Base-by-base conservation (phyloP, 2,797 vertebrate species). In the Microhierax caerulescens region DNA sequence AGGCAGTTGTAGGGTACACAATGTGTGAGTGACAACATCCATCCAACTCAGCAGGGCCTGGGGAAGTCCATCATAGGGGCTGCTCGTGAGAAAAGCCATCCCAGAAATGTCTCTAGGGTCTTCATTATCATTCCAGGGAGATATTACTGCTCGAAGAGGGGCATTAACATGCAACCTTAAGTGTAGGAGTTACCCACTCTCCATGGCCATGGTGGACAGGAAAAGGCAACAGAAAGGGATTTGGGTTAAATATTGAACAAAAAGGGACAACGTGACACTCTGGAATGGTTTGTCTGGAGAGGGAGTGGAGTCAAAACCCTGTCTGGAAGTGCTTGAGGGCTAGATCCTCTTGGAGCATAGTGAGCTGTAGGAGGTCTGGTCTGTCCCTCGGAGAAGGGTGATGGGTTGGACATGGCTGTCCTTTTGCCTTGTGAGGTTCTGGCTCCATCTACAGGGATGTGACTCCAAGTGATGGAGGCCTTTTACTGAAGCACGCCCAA, bases 391-490 rank as follows among this genome's bases (percentile, higher is more conserved):
- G 64, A 81, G 37, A 53, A 86, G 13, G 21, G 13, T 0, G 1
- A 39, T 47, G 50, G 28, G 19, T 34, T 53, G 36, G 88, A 25
- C 76, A 11, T 41, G 50, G 41, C 85, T 59, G 63, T 74, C 25
- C 50, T 89, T 81, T 47, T 87, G 75, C 91, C 90, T 96, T 87
- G 88, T 94, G 95, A 95, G 91, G 94, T 89, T 97, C 86, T 96
- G 81, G 96, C 96, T 97, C 96, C 96, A 95, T 94, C 96, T 97
- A 96, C 95, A 96, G 96, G 96, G 88, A 67, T 27, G 21, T 87
- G 37, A n/a, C 74, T 96, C 43, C 70, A 56, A 92, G 70, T 70
- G 92, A 34, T 48, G 74, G 74, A 87, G 53, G 36, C 59, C 56
- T 59, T n/a, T 17, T 13, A 25, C 23, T 2, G 32, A 82, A 5